phyloP scores from a whole-genome alignment of 2,113 vertebrate species.

The Chloebia gouldiae region DNA sequence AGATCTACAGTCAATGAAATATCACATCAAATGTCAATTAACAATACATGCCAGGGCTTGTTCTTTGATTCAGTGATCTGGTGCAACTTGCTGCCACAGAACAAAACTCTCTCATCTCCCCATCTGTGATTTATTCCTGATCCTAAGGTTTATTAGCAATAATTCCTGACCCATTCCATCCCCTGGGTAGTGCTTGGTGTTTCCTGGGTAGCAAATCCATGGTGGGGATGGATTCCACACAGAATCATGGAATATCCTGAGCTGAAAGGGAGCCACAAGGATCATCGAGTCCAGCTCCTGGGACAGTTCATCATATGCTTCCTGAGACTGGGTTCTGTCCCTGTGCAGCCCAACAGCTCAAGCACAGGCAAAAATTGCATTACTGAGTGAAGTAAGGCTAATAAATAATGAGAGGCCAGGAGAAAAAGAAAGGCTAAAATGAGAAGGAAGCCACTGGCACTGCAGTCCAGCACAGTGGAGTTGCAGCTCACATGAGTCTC shows the following conservation, averaged over 20 bases:
- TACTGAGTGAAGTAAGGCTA: background rate
- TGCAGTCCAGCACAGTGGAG: background rate
- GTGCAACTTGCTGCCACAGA: background rate
- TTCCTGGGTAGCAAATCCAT: background rate
- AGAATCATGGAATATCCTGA: background rate
- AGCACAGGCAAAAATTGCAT: background rate
- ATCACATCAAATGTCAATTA: background rate
- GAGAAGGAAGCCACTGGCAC: background rate
- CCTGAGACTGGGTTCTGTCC: background rate
- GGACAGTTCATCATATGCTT: background rate
- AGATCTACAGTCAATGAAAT: background rate
- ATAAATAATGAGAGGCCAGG: background rate
- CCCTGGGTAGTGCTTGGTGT: background rate
- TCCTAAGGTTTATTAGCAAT: background rate
- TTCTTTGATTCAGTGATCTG: background rate
- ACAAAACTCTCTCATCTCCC: background rate
- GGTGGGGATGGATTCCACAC: background rate
- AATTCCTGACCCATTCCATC: background rate
- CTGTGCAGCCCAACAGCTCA: fast-evolving
- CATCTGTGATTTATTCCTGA: background rate
- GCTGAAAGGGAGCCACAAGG: background rate
- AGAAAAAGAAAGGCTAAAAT: background rate
- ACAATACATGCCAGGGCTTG: background rate
- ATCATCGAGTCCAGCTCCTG: background rate
- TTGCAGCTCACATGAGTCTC: background rate